Conservation (phyloP, 2,888 invertebrate genomes). For the Osmoderma eremita region DNA sequence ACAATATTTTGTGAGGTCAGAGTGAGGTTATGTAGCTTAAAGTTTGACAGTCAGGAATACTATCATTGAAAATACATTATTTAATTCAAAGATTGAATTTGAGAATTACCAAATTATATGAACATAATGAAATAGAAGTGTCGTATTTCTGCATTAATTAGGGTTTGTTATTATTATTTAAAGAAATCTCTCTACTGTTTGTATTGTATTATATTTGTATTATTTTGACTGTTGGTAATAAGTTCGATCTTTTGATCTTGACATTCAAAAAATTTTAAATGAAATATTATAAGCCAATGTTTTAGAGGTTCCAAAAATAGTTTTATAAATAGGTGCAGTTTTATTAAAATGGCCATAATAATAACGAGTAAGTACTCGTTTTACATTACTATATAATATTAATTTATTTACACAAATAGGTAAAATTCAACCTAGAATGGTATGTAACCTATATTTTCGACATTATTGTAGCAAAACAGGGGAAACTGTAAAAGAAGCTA, state of each 20-base stretch:
- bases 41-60: too few relatives aligned
- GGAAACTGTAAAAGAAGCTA: not conserved
- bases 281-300: conserved; percentile 12
- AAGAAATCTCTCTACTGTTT: not conserved
- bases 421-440: conserved; percentile 37
- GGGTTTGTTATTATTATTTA: too few relatives aligned
- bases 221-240: not conserved
- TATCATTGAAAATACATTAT: too few relatives aligned
- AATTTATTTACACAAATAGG: conserved; percentile 39
- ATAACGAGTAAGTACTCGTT: conserved; percentile 16
- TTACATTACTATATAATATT: conserved; percentile 17
- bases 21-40: too few relatives aligned
- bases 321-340: not conserved
- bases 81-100: too few relatives aligned
- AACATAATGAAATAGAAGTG: too few relatives aligned
- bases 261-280: not conserved
- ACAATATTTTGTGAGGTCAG: too few relatives aligned
- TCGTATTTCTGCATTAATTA: too few relatives aligned
- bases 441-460: conserved; percentile 38
- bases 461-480: conserved; percentile 31
- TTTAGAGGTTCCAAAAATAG: conserved; percentile 9
- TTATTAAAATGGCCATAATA: conserved; percentile 1
- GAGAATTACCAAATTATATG: too few relatives aligned
- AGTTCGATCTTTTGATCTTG: not conserved
- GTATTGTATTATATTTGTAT: not conserved